Evolutionary conservation across 2,797 vertebrate genomes (phyloP).

Genomic region (Propithecus perrieri): DNA sequence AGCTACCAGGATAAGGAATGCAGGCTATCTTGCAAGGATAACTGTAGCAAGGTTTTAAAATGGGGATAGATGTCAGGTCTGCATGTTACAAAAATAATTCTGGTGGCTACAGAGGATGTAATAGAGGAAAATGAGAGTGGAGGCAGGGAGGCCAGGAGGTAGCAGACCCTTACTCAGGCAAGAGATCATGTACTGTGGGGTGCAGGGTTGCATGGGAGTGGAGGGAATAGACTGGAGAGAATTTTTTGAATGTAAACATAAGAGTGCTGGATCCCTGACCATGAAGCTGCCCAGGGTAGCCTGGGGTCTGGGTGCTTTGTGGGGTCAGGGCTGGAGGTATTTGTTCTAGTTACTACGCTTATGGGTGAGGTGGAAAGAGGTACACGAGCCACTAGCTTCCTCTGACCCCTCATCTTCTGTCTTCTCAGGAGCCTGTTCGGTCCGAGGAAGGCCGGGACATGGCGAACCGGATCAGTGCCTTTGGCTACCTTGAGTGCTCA

Average conservation of each 20-base stretch:
- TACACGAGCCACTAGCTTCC: rapidly evolving
- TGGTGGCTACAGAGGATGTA: background rate
- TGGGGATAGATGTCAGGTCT: background rate
- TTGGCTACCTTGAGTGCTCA: conserved; percentile 98
- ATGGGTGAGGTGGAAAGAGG: background rate
- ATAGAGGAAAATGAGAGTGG: background rate
- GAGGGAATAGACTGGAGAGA: background rate
- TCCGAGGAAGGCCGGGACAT: conserved; percentile 97
- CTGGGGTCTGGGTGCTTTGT: background rate
- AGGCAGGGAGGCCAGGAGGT: background rate
- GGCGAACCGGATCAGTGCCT: conserved; percentile 97
- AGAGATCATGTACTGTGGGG: rapidly evolving
- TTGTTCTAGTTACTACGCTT: background rate
- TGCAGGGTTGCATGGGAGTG: background rate
- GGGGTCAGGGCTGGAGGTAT: background rate
- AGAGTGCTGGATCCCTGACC: background rate
- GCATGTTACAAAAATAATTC: background rate
- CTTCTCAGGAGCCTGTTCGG: conserved; percentile 93
- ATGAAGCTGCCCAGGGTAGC: no score
- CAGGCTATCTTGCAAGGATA: background rate
- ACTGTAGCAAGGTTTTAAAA: background rate
- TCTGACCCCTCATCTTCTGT: background rate
- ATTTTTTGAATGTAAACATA: background rate
- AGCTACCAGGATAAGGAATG: background rate
- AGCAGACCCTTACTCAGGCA: background rate